Conservation (phyloP, 2,888 invertebrate genomes). For the Embidobia sp. region DNA sequence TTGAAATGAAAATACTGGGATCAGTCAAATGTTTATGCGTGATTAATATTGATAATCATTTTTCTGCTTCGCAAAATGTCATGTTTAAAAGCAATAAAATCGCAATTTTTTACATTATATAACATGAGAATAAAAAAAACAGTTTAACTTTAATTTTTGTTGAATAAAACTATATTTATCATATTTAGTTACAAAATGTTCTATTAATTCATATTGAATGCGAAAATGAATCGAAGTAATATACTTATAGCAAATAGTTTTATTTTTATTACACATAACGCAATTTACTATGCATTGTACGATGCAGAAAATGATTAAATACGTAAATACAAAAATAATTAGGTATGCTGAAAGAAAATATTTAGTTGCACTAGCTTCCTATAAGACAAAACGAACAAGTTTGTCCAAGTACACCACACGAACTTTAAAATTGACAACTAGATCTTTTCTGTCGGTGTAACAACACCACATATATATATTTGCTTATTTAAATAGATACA, state of each 20-base stretch:
- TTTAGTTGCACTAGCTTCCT: conserved; percentile 39
- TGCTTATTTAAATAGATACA: conserved; percentile 52
- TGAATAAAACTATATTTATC: too few relatives aligned
- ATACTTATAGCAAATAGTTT: too few relatives aligned
- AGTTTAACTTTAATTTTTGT: too few relatives aligned
- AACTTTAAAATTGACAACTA: conserved; percentile 26
- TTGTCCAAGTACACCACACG: conserved; percentile 2
- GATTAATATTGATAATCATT: conserved; percentile 27
- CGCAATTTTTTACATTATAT: too few relatives aligned
- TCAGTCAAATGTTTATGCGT: conserved; percentile 28
- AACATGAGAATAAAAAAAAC: too few relatives aligned
- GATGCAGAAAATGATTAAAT: conserved; percentile 25
- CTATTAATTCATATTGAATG: too few relatives aligned
- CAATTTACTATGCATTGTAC: too few relatives aligned
- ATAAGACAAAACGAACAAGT: conserved; percentile 13
- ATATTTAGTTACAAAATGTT: too few relatives aligned
- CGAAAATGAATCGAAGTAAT: too few relatives aligned
- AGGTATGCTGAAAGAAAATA: conserved; percentile 43
- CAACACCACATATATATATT: conserved; percentile 36
- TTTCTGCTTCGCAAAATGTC: conserved; percentile 28
- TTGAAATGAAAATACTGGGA: conserved; percentile 23
- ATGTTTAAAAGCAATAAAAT: too few relatives aligned
- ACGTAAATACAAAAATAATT: conserved; percentile 35
- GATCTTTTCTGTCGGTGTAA: conserved; percentile 54
- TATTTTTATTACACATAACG: too few relatives aligned